A percentile compares a stretch with the other conserved stretches of the same genome.
phyloP scores from a whole-genome alignment of 92 coral and sea anemone species.

The Palythoa heliodiscus region DNA sequence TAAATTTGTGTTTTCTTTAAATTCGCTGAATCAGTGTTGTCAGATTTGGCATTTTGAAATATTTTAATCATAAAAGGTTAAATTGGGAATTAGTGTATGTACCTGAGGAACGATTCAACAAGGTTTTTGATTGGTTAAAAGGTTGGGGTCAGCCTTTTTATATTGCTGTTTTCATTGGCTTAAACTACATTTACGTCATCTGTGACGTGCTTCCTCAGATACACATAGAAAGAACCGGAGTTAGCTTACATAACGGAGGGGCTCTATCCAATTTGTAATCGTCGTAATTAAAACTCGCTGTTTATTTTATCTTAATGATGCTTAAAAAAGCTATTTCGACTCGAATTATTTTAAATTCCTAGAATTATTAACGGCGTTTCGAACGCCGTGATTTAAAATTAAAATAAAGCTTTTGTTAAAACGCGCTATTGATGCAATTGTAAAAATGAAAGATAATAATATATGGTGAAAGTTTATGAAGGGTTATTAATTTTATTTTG shows the following conservation, averaged over 20 bases:
- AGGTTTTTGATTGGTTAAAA: too few relatives aligned
- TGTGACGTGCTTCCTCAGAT: too few relatives aligned
- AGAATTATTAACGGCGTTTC: neutral
- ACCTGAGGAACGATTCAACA: too few relatives aligned
- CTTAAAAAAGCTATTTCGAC: neutral
- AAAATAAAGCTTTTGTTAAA: neutral
- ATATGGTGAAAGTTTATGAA: neutral
- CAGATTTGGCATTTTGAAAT: neutral
- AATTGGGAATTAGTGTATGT: too few relatives aligned
- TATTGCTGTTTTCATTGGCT: too few relatives aligned
- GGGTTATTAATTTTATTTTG: neutral
- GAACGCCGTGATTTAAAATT: neutral
- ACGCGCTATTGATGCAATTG: too few relatives aligned
- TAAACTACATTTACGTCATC: too few relatives aligned
- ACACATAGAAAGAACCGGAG: too few relatives aligned
- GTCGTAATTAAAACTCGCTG: too few relatives aligned
- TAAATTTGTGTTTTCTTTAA: neutral
- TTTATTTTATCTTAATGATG: constrained; percentile 16
- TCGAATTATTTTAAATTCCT: constrained; percentile 5
- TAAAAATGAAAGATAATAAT: neutral
- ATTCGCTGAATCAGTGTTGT: constrained; percentile 23
- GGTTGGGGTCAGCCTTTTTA: too few relatives aligned
- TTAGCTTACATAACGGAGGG: too few relatives aligned
- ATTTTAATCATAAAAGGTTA: neutral
- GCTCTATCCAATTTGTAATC: too few relatives aligned